Percentiles rank a stretch among this genome's conserved stretches.
These are phyloP conservation scores for Drosophila cognata DNA, from an alignment of 2,888 invertebrate species.

Conservation along the genomic window DNA sequence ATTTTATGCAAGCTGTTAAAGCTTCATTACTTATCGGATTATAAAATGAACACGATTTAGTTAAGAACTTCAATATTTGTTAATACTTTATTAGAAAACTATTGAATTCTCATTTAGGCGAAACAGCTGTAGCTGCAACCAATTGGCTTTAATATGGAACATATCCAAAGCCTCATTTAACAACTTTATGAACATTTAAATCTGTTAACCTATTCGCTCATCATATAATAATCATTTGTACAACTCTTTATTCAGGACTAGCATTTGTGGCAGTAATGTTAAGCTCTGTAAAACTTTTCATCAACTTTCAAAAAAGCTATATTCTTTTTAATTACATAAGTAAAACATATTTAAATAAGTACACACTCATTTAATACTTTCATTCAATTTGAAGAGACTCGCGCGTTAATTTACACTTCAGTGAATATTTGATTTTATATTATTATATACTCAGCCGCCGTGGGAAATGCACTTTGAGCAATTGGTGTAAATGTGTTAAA, in stretches of 20 bases:
- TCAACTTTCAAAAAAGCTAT: constrained; percentile 38
- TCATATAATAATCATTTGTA: constrained; percentile 24
- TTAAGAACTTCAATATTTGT: neutral
- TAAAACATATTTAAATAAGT: constrained; percentile 9
- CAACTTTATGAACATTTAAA: constrained; percentile 45
- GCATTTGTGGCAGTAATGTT: neutral
- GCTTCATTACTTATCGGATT: neutral
- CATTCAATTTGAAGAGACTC: constrained; percentile 45
- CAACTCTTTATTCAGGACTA: neutral
- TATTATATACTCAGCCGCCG: constrained; percentile 49
- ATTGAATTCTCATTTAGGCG: neutral
- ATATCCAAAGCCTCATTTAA: constrained; percentile 11
- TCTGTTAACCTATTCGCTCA: constrained; percentile 46
- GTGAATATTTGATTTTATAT: constrained; percentile 72
- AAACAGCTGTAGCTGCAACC: constrained; percentile 13
- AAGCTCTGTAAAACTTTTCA: neutral
- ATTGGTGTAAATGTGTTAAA: constrained; percentile 26
- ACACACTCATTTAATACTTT: constrained; percentile 31
- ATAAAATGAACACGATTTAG: neutral
- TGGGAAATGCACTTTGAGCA: constrained; percentile 40
- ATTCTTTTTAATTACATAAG: neutral
- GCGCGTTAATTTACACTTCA: constrained; percentile 71
- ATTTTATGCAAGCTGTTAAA: neutral
- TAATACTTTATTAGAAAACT: neutral
- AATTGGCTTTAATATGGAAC: constrained; percentile 11